phyloP scores from a whole-genome alignment of 2,797 vertebrate species.

The Gymnoscopelus braueri region DNA sequence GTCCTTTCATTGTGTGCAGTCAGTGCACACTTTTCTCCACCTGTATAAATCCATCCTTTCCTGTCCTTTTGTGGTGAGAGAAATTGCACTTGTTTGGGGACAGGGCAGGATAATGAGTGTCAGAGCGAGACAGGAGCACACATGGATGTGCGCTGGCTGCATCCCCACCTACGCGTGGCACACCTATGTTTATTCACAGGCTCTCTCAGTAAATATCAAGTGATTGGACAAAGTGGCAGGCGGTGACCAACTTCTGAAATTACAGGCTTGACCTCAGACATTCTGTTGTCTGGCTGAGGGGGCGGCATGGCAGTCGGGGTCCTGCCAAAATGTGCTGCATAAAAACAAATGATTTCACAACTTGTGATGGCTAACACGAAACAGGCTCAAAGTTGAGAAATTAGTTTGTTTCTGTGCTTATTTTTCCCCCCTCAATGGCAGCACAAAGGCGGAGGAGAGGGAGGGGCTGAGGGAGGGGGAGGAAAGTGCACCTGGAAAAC shows the following conservation, averaged over 20 bases:
- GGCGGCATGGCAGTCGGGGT: conserved; percentile 10
- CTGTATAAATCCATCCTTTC: conserved; percentile 51
- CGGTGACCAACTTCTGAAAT: conserved; percentile 60
- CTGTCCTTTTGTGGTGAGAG: conserved; percentile 48
- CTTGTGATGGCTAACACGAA: conserved; percentile 22
- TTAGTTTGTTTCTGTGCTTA: not conserved
- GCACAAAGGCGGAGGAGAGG: not conserved
- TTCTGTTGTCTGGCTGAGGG: conserved; percentile 44
- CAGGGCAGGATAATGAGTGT: conserved; percentile 15
- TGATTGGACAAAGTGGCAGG: conserved; percentile 68
- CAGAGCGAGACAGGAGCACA: conserved; percentile 8
- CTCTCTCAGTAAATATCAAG: conserved; percentile 60
- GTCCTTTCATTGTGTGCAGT: conserved; percentile 48
- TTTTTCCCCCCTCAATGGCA: not conserved
- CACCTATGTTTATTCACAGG: conserved; percentile 80
- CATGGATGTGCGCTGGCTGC: conserved; percentile 39
- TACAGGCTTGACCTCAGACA: conserved; percentile 65
- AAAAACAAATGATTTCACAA: conserved; percentile 58
- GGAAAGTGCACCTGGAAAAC: conserved; percentile 38
- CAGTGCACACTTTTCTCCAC: conserved; percentile 32
- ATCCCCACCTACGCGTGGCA: conserved; percentile 44
- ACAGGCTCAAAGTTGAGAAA: conserved; percentile 27
- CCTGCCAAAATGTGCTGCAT: conserved; percentile 43
- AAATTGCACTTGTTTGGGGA: conserved; percentile 52
- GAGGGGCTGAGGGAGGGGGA: not conserved